Evolutionary conservation across 2,888 invertebrate species (phyloP).

Genomic region (Lucinisca nassula): DNA sequence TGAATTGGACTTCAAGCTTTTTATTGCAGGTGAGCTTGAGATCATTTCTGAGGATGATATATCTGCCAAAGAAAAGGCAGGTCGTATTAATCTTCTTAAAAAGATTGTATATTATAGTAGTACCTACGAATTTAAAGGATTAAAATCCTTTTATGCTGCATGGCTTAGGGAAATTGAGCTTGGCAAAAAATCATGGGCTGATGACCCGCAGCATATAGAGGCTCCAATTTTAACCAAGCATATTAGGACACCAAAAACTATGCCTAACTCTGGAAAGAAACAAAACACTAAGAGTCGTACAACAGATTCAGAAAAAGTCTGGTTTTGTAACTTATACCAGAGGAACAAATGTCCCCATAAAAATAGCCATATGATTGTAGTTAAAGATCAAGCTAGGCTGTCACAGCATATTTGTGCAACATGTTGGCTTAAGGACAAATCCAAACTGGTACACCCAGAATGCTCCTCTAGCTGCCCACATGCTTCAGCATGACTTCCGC

Average conservation of each 20-base stretch:
- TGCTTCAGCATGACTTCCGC: background rate
- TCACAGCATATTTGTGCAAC: background rate
- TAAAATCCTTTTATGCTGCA: background rate
- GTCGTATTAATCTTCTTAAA: background rate
- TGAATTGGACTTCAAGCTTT: background rate
- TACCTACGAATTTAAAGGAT: background rate
- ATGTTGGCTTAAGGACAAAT: background rate
- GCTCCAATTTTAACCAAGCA: background rate
- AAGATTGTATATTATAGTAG: slow-evolving; percentile 4
- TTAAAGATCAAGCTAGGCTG: background rate
- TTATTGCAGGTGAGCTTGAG: background rate
- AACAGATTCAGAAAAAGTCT: background rate
- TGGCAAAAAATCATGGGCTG: background rate
- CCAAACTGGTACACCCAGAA: slow-evolving; percentile 3
- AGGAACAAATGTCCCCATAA: slow-evolving; percentile 1
- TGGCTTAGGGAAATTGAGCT: background rate
- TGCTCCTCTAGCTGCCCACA: background rate
- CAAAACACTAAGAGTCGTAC: background rate
- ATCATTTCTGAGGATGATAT: background rate
- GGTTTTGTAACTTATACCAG: background rate
- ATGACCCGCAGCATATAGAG: background rate
- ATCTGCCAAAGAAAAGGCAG: background rate
- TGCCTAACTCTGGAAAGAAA: background rate
- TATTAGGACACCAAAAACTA: background rate
- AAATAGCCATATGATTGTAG: background rate